These are phyloP conservation scores for Axinella damicornis DNA, from an alignment of 37 sponge, comb jelly and placozoan genomes.

Conservation along the genomic window DNA sequence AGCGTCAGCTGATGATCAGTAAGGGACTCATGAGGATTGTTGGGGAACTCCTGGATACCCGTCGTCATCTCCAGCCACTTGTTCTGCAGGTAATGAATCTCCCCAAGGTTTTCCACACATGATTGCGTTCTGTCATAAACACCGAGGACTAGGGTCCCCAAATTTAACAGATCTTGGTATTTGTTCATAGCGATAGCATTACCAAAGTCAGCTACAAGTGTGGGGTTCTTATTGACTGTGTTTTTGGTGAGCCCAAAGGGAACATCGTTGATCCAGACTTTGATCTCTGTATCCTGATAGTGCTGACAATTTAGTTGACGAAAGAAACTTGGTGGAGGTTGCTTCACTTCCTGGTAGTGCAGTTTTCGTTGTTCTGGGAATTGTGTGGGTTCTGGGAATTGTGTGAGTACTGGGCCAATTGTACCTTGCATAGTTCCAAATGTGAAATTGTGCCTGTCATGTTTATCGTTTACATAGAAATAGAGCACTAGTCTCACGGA, in stretches of 20 bases:
- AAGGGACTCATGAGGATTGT: not conserved
- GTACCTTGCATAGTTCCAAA: constrained; percentile 42
- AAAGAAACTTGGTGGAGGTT: not conserved
- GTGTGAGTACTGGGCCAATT: constrained; percentile 44
- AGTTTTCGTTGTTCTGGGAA: constrained; percentile 28
- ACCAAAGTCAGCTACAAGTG: constrained; percentile 23
- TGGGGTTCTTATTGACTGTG: too few relatives aligned
- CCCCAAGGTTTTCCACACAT: not conserved
- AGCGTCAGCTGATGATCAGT: not conserved
- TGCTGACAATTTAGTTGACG: not conserved
- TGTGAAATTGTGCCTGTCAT: not conserved
- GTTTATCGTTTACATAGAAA: not conserved
- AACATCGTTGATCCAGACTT: constrained; percentile 33
- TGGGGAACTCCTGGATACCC: constrained; percentile 2
- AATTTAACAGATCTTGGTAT: not conserved
- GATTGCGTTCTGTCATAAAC: not conserved
- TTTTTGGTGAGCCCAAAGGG: constrained; percentile 30
- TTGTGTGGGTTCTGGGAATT: constrained; percentile 37
- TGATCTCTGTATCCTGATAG: not conserved
- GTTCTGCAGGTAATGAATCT: not conserved
- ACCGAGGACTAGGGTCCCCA: constrained; percentile 15
- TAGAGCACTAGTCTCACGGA: constrained; percentile 27
- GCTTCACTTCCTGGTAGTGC: not conserved
- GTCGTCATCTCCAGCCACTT: not conserved
- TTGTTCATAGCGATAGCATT: constrained; percentile 25